Evolutionary conservation across 2,113 vertebrate genomes (phyloP), one percentile per base, ranked within the genome.

Genomic region (Sitta europaea): DNA sequence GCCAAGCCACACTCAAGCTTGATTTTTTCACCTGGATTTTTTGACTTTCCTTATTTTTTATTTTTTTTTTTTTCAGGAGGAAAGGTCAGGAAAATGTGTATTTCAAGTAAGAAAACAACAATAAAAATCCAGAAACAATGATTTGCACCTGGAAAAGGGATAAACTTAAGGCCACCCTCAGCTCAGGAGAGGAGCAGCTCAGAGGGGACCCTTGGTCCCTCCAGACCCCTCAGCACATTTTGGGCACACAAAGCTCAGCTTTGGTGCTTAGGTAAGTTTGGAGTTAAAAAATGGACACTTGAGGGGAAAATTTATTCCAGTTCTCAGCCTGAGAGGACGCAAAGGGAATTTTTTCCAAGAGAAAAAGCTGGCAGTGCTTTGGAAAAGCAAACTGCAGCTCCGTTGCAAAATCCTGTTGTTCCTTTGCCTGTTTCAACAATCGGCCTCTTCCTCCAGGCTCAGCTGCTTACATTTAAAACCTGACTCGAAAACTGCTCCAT

Each of bases 371-470:
- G 93, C 86, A 68, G 40, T 7, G 22, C 43, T 10, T 2, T 55
- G 93, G 82, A 77, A 83, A 86, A 95, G 92, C 92, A 89, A 94
- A 96, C 76, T 48, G 79, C 72, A 73, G 24, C 79, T 45, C 45
- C 23, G 4, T 35, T 90, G 94, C 91, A 88, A 78, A 92, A 82
- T 4, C 3, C 33, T 2, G 29, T 12, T 72, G 54, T 51, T 63
- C 23, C 10, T 0, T 1, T 59, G 91, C 88, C 88, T 48, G 15
- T 51, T 85, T 48, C 81, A 72, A 53, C 90, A 33, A 24, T 10
- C 1, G 0, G 48, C 83, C 71, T 79, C 36, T 53, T 59, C 92
- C 92, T 83, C 73, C 33, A 5, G 5, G 3, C 45, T 18, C 3
- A 18, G 35, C 2, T 28, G n/a, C 51, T 77, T 18, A 8, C 23